Evolutionary conservation across 2,797 vertebrate species (phyloP).

Genomic region (Melanotaenia pygmaea): DNA sequence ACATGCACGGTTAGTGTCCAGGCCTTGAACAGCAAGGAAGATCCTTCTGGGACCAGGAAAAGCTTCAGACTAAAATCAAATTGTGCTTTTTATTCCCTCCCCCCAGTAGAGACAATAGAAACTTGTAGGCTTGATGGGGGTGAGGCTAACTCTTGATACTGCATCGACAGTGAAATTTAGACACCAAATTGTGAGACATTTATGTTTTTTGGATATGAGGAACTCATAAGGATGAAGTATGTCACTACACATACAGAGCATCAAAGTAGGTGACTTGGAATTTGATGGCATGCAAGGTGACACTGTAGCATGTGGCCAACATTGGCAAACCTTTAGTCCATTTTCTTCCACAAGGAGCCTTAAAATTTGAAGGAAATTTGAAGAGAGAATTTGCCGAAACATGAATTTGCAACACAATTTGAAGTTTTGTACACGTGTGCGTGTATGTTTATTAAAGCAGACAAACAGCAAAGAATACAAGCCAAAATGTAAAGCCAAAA

Average conservation of each 20-base stretch:
- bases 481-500: conserved; percentile 96
- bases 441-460: conserved; percentile 99
- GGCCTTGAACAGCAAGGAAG: conserved; percentile 59
- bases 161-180: conserved; percentile 51
- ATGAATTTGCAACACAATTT: conserved; percentile 99
- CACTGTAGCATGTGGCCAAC: conserved; percentile 71
- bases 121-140: conserved; percentile 12
- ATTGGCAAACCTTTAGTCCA: conserved; percentile 80
- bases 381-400: conserved; percentile 96
- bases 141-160: conserved; percentile 31
- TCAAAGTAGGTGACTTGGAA: conserved; percentile 63
- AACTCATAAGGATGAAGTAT: conserved; percentile 68
- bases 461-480: conserved; percentile 99
- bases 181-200: conserved; percentile 61
- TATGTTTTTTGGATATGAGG: conserved; percentile 56
- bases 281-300: conserved; percentile 80
- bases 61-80: conserved; percentile 62
- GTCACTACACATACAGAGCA: conserved; percentile 69
- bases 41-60: conserved; percentile 67
- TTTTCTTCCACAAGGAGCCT: conserved; percentile 81
- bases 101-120: conserved; percentile 1
- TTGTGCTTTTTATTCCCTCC: conserved; percentile 63
- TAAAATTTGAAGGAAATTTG: conserved; percentile 85
- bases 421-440: conserved; percentile 94
- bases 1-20: conserved; percentile 77